A percentile compares a stretch with the other conserved stretches of the same genome.
These are phyloP conservation scores for Drosophila eugracilis DNA, from an alignment of 1,140 invertebrate species.

Conservation along the genomic window DNA sequence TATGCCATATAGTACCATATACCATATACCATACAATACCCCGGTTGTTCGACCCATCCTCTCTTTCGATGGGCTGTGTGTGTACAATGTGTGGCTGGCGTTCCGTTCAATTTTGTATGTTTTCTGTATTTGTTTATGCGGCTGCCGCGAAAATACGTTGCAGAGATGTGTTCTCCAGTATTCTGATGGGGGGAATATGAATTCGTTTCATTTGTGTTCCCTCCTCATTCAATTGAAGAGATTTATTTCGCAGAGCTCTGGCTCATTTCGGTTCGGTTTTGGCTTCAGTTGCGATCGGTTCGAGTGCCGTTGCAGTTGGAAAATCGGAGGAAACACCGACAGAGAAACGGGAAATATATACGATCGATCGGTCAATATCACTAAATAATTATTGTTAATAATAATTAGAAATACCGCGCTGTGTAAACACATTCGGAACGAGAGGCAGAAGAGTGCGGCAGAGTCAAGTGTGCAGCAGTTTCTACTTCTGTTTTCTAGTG, in stretches of 20 bases:
- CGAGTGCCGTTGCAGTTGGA: slow-evolving; percentile 48
- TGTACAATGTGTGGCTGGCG: slow-evolving; percentile 64
- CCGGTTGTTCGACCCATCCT: slow-evolving; percentile 12
- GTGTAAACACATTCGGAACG: slow-evolving; percentile 18
- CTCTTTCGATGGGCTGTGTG: slow-evolving; percentile 18
- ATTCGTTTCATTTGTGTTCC: slow-evolving; percentile 67
- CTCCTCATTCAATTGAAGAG: slow-evolving; percentile 77
- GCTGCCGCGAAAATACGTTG: slow-evolving; percentile 56
- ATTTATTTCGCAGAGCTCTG: slow-evolving; percentile 66
- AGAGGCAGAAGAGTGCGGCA: slow-evolving; percentile 3
- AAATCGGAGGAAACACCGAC: slow-evolving; percentile 34
- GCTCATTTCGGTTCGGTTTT: slow-evolving; percentile 17
- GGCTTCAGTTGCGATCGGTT: slow-evolving; percentile 67
- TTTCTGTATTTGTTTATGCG: slow-evolving; percentile 55
- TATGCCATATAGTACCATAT: not conserved
- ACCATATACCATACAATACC: not conserved
- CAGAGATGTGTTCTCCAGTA: slow-evolving; percentile 52
- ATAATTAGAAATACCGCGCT: slow-evolving; percentile 15
- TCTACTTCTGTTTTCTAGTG: slow-evolving; percentile 45
- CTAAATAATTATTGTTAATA: slow-evolving; percentile 31
- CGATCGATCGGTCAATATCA: slow-evolving; percentile 6
- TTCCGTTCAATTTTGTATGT: slow-evolving; percentile 33
- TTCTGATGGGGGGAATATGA: slow-evolving; percentile 41
- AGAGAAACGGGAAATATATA: slow-evolving; percentile 5
- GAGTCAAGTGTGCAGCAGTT: slow-evolving; percentile 39